A percentile compares a stretch with the other conserved stretches of the same genome.
These are phyloP conservation scores for Prionailurus viverrinus DNA, from an alignment of 2,113 vertebrate species.

Conservation along the genomic window DNA sequence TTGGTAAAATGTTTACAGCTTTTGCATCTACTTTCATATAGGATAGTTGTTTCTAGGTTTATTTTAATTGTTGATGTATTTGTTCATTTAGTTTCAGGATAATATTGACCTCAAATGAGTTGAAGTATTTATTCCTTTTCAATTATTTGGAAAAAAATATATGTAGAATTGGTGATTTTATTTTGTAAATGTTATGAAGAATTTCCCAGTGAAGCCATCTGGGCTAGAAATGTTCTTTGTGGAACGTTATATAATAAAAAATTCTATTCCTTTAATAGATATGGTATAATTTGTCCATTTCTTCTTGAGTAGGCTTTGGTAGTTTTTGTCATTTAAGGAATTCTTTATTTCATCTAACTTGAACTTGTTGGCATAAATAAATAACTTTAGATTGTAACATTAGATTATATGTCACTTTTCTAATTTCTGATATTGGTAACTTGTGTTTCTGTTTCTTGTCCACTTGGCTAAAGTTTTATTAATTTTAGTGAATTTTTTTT, in stretches of 20 bases:
- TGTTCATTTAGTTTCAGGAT: not conserved
- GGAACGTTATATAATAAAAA: not conserved
- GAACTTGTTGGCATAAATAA: not conserved
- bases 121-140: not conserved
- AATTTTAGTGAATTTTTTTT: not conserved
- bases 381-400: too few relatives aligned
- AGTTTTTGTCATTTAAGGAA: not conserved
- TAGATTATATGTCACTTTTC: not conserved
- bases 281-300: not conserved
- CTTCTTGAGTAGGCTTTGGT: not conserved
- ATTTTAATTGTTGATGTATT: not conserved
- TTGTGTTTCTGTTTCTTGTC: not conserved
- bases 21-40: not conserved
- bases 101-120: not conserved
- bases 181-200: not conserved
- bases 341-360: not conserved
- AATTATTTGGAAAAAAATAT: not conserved
- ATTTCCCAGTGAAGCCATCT: not conserved
- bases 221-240: not conserved
- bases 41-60: not conserved
- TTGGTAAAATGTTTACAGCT: not conserved
- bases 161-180: not conserved
- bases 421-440: not conserved
- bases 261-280: not conserved
- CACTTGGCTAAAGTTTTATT: not conserved